Evolutionary conservation across 2,888 invertebrate species (phyloP), one percentile per base, ranked within the genome.

Genomic region (Lochmaea capreae): DNA sequence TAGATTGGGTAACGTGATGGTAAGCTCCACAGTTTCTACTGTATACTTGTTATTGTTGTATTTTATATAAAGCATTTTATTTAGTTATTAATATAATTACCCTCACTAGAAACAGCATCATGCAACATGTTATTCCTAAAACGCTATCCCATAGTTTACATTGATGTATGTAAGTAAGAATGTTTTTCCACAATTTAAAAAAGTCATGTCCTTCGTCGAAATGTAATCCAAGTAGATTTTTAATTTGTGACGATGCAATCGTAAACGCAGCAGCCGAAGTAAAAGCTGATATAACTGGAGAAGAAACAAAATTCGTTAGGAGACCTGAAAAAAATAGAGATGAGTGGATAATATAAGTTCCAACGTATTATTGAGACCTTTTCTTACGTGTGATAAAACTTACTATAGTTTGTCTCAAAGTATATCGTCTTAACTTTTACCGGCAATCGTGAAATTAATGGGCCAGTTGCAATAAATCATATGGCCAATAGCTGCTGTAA

Each of bases 251-350:
- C 8, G 92, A 91, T 0, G 93, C 93, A 78, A 94, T 94, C 14
- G 93, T 93, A 4, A 94, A 82, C 9, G 94, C 93, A 0, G 94
- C 93, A 0, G 94, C 94, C 1, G 94, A 93, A 3, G 94, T 93
- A 84, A 94, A 94, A 0, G 93, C 94, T 1, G 92, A 91, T 2
- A 93, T 92, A 0, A 94, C 94, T 0, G 94, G 93, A 1, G 91
- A 86, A 0, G 94, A 94, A 6, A 94, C 93, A 80, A 94, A 93
- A 76, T 93, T 92, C 16, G 94, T 91, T 11, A 94, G 87, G 83
- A 93, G 93, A 67, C 94, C 93, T 93, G 54, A 26, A 75, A 78
- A 74, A 76, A 39, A 10, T 49, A n/a, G n/a, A 18, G 10, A 57
- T 54, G 1, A 4, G n/a, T 14, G 14, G 18, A 65, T 49, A 26